These are phyloP conservation scores for Polyergus mexicanus DNA, from an alignment of 1,140 invertebrate genomes.

Conservation along the genomic window DNA sequence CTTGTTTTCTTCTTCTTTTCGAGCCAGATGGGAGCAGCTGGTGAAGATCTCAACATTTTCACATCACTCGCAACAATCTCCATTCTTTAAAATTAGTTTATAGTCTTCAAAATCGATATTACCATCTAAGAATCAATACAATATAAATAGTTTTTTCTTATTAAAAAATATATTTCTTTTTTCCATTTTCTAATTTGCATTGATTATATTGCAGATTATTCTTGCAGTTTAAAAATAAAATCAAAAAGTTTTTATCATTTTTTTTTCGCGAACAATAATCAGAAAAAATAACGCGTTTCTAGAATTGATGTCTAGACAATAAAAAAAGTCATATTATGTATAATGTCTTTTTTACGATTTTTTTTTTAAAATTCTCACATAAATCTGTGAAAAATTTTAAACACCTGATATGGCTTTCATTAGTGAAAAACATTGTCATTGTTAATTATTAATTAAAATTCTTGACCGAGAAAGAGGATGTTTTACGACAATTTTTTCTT, in stretches of 20 bases:
- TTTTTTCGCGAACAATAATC: not conserved
- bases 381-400: constrained; percentile 18
- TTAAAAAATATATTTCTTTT: not conserved
- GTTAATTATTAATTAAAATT: not conserved
- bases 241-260: not conserved
- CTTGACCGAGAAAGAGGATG: not conserved
- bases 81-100: not conserved
- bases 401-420: not conserved
- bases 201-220: not conserved
- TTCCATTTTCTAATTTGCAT: not conserved
- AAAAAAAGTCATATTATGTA: not conserved
- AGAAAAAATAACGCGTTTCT: not conserved
- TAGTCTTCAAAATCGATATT: not conserved
- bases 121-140: not conserved
- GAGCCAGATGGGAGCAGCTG: not conserved
- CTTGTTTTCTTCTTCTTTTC: not conserved
- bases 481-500: not conserved
- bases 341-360: not conserved
- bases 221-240: not conserved
- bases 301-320: not conserved
- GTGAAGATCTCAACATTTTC: not conserved
- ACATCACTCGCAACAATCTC: not conserved
- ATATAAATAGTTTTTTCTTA: not conserved
- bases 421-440: not conserved
- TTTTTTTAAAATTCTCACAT: not conserved